phyloP scores from a whole-genome alignment of 2,113 vertebrate species.

The Struthidea cinerea region DNA sequence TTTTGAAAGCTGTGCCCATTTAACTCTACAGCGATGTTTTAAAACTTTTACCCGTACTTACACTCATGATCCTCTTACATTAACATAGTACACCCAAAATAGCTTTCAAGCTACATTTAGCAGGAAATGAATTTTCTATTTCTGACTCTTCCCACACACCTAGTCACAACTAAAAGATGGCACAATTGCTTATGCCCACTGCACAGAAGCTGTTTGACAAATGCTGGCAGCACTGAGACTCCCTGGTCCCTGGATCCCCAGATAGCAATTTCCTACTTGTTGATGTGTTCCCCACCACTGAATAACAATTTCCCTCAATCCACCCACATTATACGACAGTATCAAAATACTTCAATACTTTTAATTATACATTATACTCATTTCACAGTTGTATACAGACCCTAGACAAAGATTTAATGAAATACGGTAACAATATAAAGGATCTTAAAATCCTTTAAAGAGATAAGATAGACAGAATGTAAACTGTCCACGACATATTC shows the following conservation, averaged over 20 bases:
- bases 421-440: background rate
- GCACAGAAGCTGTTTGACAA: background rate
- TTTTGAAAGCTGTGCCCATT: background rate
- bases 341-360: background rate
- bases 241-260: background rate
- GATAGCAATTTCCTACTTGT: background rate
- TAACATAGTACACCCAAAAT: background rate
- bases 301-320: background rate
- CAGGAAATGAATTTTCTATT: background rate
- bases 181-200: background rate
- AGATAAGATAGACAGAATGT: background rate
- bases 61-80: background rate
- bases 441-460: background rate
- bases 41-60: background rate
- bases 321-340: background rate
- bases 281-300: background rate
- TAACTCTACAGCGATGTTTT: background rate
- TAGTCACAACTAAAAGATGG: background rate
- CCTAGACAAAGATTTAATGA: background rate
- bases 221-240: background rate
- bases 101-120: background rate
- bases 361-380: background rate
- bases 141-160: background rate
- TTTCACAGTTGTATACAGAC: background rate
- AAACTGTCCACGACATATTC: background rate